Conservation (phyloP, 2,888 invertebrate genomes). For the Heliconius ismenius region DNA sequence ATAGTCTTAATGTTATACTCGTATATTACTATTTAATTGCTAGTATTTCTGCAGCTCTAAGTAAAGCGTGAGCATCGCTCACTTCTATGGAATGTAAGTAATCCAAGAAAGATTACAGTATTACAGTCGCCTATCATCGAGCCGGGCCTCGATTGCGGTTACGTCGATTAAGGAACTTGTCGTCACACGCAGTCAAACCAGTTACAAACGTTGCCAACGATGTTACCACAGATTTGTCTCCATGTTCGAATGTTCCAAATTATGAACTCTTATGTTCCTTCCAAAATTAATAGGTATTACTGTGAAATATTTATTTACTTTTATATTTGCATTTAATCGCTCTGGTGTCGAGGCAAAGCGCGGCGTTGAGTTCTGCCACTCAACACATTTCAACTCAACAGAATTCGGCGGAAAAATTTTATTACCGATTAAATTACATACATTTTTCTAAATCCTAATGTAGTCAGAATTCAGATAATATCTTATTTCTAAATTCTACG, state of each 20-base stretch:
- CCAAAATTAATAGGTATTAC: too few relatives aligned
- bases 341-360: too few relatives aligned
- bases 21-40: not conserved
- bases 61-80: slow-evolving; percentile 1
- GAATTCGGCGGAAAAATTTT: too few relatives aligned
- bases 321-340: too few relatives aligned
- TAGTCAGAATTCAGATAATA: not conserved
- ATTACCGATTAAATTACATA: too few relatives aligned
- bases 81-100: slow-evolving; percentile 46
- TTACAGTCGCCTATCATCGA: slow-evolving; percentile 47
- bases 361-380: too few relatives aligned
- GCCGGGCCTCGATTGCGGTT: slow-evolving; percentile 54
- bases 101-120: slow-evolving; percentile 51
- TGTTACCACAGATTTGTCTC: slow-evolving; percentile 46
- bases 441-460: too few relatives aligned
- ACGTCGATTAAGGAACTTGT: slow-evolving; percentile 58
- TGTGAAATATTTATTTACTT: too few relatives aligned
- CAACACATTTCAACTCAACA: too few relatives aligned
- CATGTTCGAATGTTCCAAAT: slow-evolving; percentile 33
- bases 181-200: slow-evolving; percentile 57
- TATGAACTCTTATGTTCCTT: slow-evolving; percentile 4
- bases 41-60: not conserved
- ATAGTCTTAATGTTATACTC: not conserved
- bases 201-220: slow-evolving; percentile 60
- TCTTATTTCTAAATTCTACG: not conserved